phyloP scores from a whole-genome alignment of 2,888 invertebrate species.

The Polia nebulosa region DNA sequence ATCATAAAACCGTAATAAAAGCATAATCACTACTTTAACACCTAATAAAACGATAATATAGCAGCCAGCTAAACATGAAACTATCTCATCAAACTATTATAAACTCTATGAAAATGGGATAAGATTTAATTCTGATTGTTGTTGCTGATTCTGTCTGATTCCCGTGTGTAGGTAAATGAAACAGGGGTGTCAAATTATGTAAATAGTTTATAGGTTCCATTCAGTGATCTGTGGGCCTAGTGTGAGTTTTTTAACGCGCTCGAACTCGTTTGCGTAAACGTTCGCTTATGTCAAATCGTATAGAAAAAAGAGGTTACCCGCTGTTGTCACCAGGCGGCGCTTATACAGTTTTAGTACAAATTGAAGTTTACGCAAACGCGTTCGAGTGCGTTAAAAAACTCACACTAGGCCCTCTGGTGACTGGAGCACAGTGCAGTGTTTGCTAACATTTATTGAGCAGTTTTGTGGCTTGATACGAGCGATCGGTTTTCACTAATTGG shows the following conservation, averaged over 20 bases:
- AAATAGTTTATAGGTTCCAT: constrained; percentile 27
- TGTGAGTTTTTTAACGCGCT: too few relatives aligned
- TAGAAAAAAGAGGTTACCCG: too few relatives aligned
- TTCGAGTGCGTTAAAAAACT: too few relatives aligned
- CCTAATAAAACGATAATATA: constrained; percentile 30
- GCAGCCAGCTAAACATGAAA: neutral
- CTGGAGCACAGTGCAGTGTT: constrained; percentile 3
- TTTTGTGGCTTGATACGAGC: neutral
- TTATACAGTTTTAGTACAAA: too few relatives aligned
- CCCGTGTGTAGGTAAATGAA: constrained; percentile 4
- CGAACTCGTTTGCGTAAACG: too few relatives aligned
- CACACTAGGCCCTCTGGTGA: too few relatives aligned
- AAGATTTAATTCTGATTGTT: constrained; percentile 30
- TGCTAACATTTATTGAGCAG: neutral
- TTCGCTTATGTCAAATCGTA: too few relatives aligned
- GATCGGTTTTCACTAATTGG: neutral
- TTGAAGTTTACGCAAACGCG: too few relatives aligned
- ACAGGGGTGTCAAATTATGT: constrained; percentile 46
- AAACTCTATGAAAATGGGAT: constrained; percentile 9
- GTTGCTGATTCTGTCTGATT: neutral
- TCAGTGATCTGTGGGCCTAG: too few relatives aligned
- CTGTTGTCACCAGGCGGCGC: too few relatives aligned
- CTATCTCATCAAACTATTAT: constrained; percentile 20
- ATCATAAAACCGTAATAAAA: constrained; percentile 21
- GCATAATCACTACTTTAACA: constrained; percentile 36